These are phyloP conservation scores for Lepidotrigona ventralis DNA, from an alignment of 1,140 invertebrate species.

Conservation along the genomic window DNA sequence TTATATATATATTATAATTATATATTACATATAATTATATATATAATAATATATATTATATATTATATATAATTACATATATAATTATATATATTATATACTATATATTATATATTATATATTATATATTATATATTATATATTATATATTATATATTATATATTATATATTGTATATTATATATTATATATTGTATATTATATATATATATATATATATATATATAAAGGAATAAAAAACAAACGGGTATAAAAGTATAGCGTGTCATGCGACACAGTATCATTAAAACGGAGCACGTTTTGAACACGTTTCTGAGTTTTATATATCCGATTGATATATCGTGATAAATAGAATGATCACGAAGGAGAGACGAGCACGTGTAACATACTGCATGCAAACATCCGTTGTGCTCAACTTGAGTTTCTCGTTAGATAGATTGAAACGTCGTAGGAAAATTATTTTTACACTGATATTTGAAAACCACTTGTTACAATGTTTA, in stretches of 20 bases:
- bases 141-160: no score
- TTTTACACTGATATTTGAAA: background rate
- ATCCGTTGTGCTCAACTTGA: background rate
- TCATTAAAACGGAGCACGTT: background rate
- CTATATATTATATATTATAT: no score
- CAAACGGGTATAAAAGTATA: background rate
- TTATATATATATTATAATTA: no score
- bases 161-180: no score
- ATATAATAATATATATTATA: no score
- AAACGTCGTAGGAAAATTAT: background rate
- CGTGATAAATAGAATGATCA: conserved; percentile 2
- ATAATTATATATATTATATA: no score
- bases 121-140: no score
- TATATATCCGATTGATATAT: conserved; percentile 13
- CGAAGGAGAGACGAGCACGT: conserved; percentile 16
- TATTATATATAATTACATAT: no score
- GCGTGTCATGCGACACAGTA: no score
- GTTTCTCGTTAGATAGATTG: background rate
- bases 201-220: no score
- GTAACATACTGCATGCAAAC: background rate
- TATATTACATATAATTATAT: no score
- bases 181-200: no score
- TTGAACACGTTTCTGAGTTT: conserved; percentile 23
- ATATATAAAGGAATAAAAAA: background rate
- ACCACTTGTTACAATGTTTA: conserved; percentile 2